Conservation (phyloP, 1,140 invertebrate species). For the Zaprionus gabonicus region DNA sequence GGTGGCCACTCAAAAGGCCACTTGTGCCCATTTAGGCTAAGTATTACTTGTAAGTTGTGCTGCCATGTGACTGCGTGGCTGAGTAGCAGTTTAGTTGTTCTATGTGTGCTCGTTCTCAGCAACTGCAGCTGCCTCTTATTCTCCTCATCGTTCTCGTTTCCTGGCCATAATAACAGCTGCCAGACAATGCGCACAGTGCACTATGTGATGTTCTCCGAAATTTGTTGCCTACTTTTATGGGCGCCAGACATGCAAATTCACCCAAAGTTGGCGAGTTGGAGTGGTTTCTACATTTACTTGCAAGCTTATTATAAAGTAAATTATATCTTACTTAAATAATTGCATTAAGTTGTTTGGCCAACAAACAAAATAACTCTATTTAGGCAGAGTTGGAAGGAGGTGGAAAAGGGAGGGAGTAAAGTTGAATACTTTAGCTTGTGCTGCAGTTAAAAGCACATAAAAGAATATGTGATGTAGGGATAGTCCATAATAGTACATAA, state of each 20-base stretch:
- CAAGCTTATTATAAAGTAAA: constrained; percentile 61
- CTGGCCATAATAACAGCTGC: constrained; percentile 32
- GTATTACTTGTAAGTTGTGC: constrained; percentile 75
- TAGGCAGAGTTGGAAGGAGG: not conserved
- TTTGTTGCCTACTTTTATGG: constrained; percentile 74
- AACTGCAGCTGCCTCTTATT: constrained; percentile 1
- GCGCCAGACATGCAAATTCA: constrained; percentile 65
- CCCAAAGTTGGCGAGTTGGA: constrained; percentile 43
- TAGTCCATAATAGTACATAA: too few relatives aligned
- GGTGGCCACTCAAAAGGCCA: constrained; percentile 55
- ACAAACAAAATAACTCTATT: constrained; percentile 36
- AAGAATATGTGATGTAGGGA: too few relatives aligned
- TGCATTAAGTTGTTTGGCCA: constrained; percentile 13
- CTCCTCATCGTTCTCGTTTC: constrained; percentile 5
- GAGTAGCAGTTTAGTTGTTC: constrained; percentile 59
- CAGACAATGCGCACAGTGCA: constrained; percentile 60
- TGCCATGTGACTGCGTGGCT: constrained; percentile 75
- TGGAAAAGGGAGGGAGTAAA: not conserved
- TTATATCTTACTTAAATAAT: constrained; percentile 68
- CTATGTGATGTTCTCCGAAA: constrained; percentile 51
- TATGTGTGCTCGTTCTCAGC: constrained; percentile 20
- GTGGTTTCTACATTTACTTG: constrained; percentile 41
- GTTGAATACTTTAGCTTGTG: not conserved
- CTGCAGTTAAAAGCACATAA: not conserved
- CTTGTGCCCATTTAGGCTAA: constrained; percentile 78